These are phyloP conservation scores for Cyrtodaria siliqua DNA, from an alignment of 2,888 invertebrate genomes.

Conservation along the genomic window DNA sequence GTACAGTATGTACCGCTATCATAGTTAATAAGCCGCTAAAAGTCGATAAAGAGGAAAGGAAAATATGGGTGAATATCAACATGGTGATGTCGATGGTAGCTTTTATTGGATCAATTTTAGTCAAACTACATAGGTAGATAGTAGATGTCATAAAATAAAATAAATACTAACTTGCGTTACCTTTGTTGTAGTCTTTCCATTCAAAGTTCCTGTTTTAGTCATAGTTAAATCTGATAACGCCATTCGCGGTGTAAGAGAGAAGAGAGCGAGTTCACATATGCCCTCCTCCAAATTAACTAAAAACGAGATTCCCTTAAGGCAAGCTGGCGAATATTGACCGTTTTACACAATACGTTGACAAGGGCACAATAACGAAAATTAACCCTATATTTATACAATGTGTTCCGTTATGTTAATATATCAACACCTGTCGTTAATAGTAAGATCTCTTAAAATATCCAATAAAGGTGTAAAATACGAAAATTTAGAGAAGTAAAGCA, in stretches of 20 bases:
- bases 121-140: neutral
- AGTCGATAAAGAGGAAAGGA: conserved; percentile 29
- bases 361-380: neutral
- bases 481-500: neutral
- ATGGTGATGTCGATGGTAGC: neutral
- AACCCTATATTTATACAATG: neutral
- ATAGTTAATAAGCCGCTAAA: conserved; percentile 27
- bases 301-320: conserved; percentile 19
- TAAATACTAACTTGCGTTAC: neutral
- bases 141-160: neutral
- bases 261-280: neutral
- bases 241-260: neutral
- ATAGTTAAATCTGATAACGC: conserved; percentile 7
- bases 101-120: conserved; percentile 16
- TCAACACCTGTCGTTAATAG: conserved; percentile 41
- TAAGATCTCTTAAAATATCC: conserved; percentile 18
- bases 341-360: conserved; percentile 9
- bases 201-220: conserved; percentile 34
- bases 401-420: conserved; percentile 11
- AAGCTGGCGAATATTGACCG: conserved; percentile 34
- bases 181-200: conserved; percentile 13
- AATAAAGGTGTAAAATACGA: conserved; percentile 26
- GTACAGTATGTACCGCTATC: conserved; percentile 28
- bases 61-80: conserved; percentile 12
- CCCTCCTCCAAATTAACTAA: conserved; percentile 35